A percentile compares a stretch with the other conserved stretches of the same genome.
Evolutionary conservation across 2,797 vertebrate genomes (phyloP).

Genomic region (Coregonus suidteri): DNA sequence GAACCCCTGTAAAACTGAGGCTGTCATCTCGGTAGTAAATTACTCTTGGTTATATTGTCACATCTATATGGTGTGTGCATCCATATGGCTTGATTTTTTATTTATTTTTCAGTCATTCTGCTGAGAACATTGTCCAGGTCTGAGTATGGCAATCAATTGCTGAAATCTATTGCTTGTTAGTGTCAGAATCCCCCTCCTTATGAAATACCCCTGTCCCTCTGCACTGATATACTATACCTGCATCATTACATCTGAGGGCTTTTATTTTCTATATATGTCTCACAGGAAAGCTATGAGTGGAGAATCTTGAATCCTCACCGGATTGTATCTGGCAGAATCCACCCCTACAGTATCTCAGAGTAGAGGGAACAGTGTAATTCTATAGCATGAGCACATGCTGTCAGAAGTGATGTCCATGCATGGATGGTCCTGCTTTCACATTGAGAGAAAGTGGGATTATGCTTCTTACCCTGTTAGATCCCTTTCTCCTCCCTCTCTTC

Average conservation of each 20-base stretch:
- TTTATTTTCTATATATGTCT: conserved; percentile 15
- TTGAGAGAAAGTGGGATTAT: conserved; percentile 66
- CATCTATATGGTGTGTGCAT: conserved; percentile 23
- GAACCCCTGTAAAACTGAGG: conserved; percentile 52
- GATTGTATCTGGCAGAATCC: conserved; percentile 58
- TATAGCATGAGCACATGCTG: conserved; percentile 44
- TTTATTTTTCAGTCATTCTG: no score
- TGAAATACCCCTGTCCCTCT: conserved; percentile 23
- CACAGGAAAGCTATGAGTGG: conserved; percentile 21
- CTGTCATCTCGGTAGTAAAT: conserved; percentile 50
- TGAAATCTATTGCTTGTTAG: no score
- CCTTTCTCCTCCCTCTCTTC: conserved; percentile 16
- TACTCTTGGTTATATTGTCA: conserved; percentile 34
- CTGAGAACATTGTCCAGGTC: no score
- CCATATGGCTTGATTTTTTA: conserved; percentile 8
- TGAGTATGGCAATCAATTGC: no score
- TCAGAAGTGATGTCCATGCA: conserved; percentile 51
- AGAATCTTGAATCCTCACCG: conserved; percentile 32
- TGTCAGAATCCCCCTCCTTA: no score
- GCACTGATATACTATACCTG: not conserved
- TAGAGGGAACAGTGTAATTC: conserved; percentile 48
- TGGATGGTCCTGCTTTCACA: conserved; percentile 50
- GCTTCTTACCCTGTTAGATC: conserved; percentile 62
- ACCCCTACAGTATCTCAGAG: conserved; percentile 52
- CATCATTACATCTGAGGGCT: conserved; percentile 29